Base-by-base conservation (phyloP, 2,888 invertebrate species). In the Netelia virgata region DNA sequence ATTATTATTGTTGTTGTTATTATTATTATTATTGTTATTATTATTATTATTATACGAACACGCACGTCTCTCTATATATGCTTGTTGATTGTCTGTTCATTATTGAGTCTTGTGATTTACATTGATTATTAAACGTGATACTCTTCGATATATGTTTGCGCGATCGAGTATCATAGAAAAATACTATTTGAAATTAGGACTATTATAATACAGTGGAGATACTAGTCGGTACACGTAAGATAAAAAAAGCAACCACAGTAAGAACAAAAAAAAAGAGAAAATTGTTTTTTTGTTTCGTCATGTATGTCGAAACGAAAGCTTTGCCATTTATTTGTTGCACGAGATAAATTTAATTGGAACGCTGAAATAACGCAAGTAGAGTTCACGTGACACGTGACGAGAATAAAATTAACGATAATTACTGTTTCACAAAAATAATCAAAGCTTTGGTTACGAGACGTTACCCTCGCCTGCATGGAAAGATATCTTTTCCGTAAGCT, bases 401-500 rank as follows among this genome's bases (percentile, higher is more conserved):
- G 6, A 57, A 41, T n/a, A 11, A 20, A 23, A 63, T 36, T n/a
- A 55, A 50, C 36, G 11, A 47, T 36, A 36, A 36, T 36, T 36
- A 6, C 6, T 36, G 36, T 36, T 36, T 36, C 6, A 36, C 8
- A 16, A 61, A 69, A 69, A 20, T 64, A 28, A 36, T 75, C 84
- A 87, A 88, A 88, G 89, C 88, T 88, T 89, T 91, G 89, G 89
- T 89, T 88, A 90, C 88, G 89, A 87, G 80, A 79, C 86, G 84
- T 88, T 88, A 90, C 90, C 91, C 91, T 92, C 92, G 90, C 88
- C 92, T 92, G 92, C 92, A 93, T 92, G 92, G 84, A 90, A 90
- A 89, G 89, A 89, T 87, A 90, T 88, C 87, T 89, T 89, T 90
- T 87, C 82, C 86, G 85, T 86, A 87, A 84, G 87, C 88, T 90